Base-by-base conservation (phyloP, 2,888 invertebrate genomes). In the Ectemnius continuus region DNA sequence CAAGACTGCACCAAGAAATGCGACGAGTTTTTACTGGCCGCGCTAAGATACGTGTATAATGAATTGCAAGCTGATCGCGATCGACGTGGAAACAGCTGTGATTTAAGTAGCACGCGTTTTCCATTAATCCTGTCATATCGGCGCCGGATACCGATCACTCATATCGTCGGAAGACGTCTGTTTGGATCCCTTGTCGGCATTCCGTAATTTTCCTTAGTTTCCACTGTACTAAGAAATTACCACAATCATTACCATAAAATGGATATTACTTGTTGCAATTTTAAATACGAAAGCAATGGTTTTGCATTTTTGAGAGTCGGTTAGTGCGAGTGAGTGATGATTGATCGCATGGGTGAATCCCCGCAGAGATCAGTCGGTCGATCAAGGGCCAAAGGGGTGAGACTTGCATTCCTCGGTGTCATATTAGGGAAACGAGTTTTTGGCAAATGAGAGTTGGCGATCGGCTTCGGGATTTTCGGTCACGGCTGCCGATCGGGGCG, bases 371-470 rank as follows among this genome's bases (percentile, higher is more conserved):
- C 36, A 36, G 36, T 36, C 36, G 36, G 8, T 36, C 8, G 36
- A 23, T 23, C 60, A 47, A 1, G 4, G 4, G 45, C n/a, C 13
- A 20, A 23, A 23, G 23, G 52, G 36, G 46, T 58, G 67, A 61
- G 67, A 18, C 63, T 62, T 60, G 73, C 65, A 75, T 79, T 79
- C 76, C 76, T 8, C 4, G 56, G 65, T 72, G 76, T 74, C 74
- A 74, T 78, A 78, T 80, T 76, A 76, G 72, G 61, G 36, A 45
- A 76, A 79, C 76, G 71, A 74, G 76, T 80, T 75, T 74, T 74
- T 56, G 61, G 52, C 63, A 36, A 36, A 36, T 36, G 20, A 46
- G 46, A n/a, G 23, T n/a, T 67, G 60, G 59, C 16, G 62, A 57
- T 46, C 20, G 59, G 60, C 56, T 61, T 67, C 72, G 70, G 36